Percentiles rank a stretch among this genome's conserved stretches.
Evolutionary conservation across 2,888 invertebrate species (phyloP).

Genomic region (Cheilosia vulpina): DNA sequence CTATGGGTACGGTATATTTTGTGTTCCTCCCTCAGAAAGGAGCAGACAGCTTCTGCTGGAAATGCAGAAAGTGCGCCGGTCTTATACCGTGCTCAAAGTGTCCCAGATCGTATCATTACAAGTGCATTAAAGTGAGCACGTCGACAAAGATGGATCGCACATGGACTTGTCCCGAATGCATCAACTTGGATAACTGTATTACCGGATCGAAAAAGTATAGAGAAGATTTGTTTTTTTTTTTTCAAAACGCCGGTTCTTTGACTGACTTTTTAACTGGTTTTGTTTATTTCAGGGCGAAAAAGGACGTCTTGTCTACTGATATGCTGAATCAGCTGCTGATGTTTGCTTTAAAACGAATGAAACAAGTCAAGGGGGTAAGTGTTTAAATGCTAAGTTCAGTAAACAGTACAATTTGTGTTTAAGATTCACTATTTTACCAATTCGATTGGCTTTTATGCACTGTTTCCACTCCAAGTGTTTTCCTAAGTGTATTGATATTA

Average conservation of each 20-base stretch:
- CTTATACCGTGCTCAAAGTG: conserved; percentile 90
- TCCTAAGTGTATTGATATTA: too few species aligned
- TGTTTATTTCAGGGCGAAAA: conserved; percentile 77
- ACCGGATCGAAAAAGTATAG: conserved; percentile 80
- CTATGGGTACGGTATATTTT: conserved; percentile 1
- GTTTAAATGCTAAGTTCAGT: background rate
- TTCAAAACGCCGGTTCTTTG: background rate
- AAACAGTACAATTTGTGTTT: too few species aligned
- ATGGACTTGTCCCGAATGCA: conserved; percentile 96
- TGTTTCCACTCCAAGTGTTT: too few species aligned
- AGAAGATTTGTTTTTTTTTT: conserved; percentile 24
- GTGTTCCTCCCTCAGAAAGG: conserved; percentile 81
- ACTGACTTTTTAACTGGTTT: background rate
- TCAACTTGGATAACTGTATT: conserved; percentile 85
- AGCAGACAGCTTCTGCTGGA: conserved; percentile 94
- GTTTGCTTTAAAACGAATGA: conserved; percentile 92
- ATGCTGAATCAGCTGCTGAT: conserved; percentile 91
- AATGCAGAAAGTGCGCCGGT: conserved; percentile 90
- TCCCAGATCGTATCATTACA: conserved; percentile 92
- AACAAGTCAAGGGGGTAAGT: conserved; percentile 91
- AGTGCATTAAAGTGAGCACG: conserved; percentile 87
- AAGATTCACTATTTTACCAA: too few species aligned
- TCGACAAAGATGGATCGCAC: conserved; percentile 84
- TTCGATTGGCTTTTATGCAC: too few species aligned
- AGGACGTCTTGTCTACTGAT: conserved; percentile 82